Evolutionary conservation across 2,888 invertebrate genomes (phyloP).

Genomic region (Calliphora vomitoria): DNA sequence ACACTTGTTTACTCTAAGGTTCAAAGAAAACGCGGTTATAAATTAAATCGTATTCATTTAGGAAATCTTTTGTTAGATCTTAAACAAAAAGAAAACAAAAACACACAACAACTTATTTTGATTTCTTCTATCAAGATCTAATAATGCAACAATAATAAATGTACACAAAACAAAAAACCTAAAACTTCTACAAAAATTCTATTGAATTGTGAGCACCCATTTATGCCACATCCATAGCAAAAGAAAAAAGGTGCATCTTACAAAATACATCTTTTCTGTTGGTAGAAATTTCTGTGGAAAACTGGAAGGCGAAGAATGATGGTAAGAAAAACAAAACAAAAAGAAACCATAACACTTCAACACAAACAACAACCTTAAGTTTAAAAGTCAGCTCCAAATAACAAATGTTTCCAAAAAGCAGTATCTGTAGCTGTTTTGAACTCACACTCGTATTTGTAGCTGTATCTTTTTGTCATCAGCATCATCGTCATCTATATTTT

Average conservation of each 20-base stretch:
- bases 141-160: conserved; percentile 37
- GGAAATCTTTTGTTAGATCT: conserved; percentile 65
- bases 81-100: not conserved
- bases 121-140: conserved; percentile 64
- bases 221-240: not conserved
- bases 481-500: conserved; percentile 38
- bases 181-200: conserved; percentile 44
- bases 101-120: conserved; percentile 69
- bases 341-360: conserved; percentile 16
- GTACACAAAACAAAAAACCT: not conserved
- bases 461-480: conserved; percentile 40
- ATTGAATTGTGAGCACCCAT: conserved; percentile 33
- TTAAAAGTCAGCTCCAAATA: conserved; percentile 40
- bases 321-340: conserved; percentile 9
- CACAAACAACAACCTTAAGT: not conserved
- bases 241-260: conserved; percentile 56
- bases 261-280: conserved; percentile 14
- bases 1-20: conserved; percentile 39
- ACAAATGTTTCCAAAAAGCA: not conserved
- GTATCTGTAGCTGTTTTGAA: not conserved
- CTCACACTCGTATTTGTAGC: not conserved
- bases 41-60: conserved; percentile 72
- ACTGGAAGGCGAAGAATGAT: not conserved
- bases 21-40: conserved; percentile 56
- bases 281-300: conserved; percentile 21